These are phyloP conservation scores for Hetaerina titia DNA, from an alignment of 2,888 invertebrate species.

Conservation along the genomic window DNA sequence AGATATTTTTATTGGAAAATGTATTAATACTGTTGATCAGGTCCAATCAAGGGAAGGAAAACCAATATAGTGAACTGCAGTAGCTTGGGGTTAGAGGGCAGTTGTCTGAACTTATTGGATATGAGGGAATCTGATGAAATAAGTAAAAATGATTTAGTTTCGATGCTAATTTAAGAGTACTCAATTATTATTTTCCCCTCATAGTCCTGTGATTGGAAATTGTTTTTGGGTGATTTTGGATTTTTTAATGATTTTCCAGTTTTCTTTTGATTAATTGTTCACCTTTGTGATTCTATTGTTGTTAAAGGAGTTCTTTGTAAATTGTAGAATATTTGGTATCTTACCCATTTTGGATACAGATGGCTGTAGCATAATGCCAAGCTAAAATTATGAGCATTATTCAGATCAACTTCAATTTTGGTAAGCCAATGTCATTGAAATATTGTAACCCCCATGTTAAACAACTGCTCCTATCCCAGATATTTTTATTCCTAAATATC, in stretches of 20 bases:
- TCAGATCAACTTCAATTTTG: too few relatives aligned
- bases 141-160: too few relatives aligned
- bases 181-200: background rate
- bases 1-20: background rate
- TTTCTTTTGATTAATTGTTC: background rate
- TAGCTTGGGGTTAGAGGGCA: background rate
- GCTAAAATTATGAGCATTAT: too few relatives aligned
- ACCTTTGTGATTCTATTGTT: background rate
- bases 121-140: too few relatives aligned
- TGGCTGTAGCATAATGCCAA: too few relatives aligned
- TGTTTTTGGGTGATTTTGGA: background rate
- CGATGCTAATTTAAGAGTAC: background rate
- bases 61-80: background rate
- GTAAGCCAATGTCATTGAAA: too few relatives aligned
- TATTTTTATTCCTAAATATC: too few relatives aligned
- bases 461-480: too few relatives aligned
- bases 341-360: background rate
- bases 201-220: background rate
- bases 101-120: too few relatives aligned
- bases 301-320: background rate
- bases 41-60: background rate
- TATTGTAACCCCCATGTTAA: too few relatives aligned
- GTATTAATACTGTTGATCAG: background rate
- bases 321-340: background rate
- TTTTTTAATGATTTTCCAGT: background rate